Conservation (phyloP, 2,113 vertebrate species). For the Haemorhous mexicanus region DNA sequence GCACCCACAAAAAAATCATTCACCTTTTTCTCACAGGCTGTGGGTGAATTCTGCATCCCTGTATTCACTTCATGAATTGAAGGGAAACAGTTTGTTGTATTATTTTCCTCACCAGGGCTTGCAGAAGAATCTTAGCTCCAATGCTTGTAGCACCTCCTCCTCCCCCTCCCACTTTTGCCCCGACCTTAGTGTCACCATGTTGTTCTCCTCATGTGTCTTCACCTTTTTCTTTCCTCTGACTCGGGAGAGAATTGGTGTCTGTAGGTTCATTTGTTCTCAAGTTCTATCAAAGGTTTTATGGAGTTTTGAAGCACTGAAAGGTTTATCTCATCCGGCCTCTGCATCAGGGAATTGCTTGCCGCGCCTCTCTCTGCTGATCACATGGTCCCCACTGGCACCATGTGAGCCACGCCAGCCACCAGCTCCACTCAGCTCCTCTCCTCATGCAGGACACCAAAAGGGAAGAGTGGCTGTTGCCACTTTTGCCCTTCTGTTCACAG, state of each 20-base stretch:
- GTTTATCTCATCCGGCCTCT: not conserved
- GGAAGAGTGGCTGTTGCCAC: not conserved
- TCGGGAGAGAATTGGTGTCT: not conserved
- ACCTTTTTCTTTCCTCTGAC: not conserved
- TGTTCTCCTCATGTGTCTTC: not conserved
- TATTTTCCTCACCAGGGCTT: not conserved
- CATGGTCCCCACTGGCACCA: fast-evolving
- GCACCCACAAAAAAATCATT: not conserved
- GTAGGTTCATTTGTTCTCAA: not conserved
- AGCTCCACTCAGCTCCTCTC: not conserved
- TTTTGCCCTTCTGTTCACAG: not conserved
- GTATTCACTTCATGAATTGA: not conserved
- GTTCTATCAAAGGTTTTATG: too few species aligned
- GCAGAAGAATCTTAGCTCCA: not conserved
- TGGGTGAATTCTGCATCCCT: not conserved
- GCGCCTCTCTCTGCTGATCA: too few species aligned
- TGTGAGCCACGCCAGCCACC: not conserved
- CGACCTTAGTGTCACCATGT: not conserved
- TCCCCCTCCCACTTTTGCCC: not conserved
- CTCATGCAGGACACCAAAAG: not conserved
- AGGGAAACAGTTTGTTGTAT: too few species aligned
- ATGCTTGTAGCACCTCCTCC: not conserved
- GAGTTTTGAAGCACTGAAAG: not conserved
- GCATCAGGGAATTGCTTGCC: not conserved
- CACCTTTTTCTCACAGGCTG: not conserved